These are phyloP conservation scores for Aspidiotus destructor DNA, from an alignment of 2,888 invertebrate species.

Conservation along the genomic window DNA sequence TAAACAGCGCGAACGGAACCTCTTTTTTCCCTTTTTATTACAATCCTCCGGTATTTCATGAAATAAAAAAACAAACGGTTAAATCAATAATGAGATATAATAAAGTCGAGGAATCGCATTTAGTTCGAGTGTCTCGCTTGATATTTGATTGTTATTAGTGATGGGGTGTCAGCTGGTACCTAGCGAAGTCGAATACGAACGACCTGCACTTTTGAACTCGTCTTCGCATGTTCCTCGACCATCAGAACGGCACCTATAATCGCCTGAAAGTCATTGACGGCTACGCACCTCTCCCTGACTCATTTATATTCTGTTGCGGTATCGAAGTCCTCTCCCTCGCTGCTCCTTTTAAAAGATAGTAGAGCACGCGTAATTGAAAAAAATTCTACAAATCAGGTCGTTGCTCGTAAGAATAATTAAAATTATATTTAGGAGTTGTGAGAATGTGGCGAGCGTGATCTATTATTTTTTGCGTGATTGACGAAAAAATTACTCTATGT, in stretches of 20 bases:
- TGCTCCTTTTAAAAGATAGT: too few relatives aligned
- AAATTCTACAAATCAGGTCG: too few relatives aligned
- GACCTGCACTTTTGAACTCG: constrained; percentile 15
- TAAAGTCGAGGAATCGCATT: constrained; percentile 30
- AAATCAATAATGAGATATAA: constrained; percentile 30
- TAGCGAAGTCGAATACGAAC: constrained; percentile 16
- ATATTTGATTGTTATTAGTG: constrained; percentile 29
- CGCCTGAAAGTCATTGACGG: too few relatives aligned
- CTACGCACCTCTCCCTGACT: too few relatives aligned
- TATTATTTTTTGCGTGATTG: too few relatives aligned
- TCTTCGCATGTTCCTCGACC: constrained; percentile 24
- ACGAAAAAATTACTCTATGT: too few relatives aligned
- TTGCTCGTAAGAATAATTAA: too few relatives aligned
- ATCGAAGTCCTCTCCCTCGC: too few relatives aligned
- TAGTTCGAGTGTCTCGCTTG: constrained; percentile 26
- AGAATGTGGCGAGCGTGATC: too few relatives aligned
- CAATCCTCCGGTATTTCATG: neutral
- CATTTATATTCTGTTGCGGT: too few relatives aligned
- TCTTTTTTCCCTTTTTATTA: neutral
- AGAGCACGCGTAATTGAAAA: too few relatives aligned
- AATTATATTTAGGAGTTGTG: too few relatives aligned
- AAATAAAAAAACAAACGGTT: neutral
- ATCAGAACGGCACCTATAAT: neutral
- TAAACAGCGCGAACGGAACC: neutral
- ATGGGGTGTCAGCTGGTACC: constrained; percentile 29